Conservation (phyloP, 2,113 vertebrate genomes). For the Burhinus bistriatus region DNA sequence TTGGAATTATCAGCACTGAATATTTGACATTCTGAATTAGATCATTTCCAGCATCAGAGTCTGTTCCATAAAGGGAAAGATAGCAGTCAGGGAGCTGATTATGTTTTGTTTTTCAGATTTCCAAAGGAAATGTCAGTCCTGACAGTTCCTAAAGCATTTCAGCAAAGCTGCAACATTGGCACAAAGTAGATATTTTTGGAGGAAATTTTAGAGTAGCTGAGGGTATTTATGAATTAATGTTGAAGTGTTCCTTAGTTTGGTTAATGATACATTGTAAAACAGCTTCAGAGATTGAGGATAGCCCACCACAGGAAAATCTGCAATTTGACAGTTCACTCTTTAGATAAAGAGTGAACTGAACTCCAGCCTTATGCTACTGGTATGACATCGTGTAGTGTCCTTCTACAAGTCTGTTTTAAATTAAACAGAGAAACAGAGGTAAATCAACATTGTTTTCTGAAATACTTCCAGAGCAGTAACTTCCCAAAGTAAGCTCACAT, state of each 20-base stretch:
- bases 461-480: background rate
- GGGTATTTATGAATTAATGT: background rate
- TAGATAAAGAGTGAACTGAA: background rate
- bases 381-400: background rate
- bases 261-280: background rate
- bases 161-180: background rate
- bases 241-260: background rate
- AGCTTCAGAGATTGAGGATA: background rate
- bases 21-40: constrained; percentile 4
- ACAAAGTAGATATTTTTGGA: background rate
- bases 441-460: background rate
- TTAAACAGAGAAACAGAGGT: background rate
- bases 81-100: background rate
- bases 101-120: background rate
- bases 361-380: background rate
- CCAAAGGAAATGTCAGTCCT: background rate
- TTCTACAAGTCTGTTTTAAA: background rate
- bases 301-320: background rate
- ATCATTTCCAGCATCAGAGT: background rate
- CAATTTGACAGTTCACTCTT: background rate
- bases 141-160: background rate
- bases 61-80: background rate
- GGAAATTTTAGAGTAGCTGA: background rate
- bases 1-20: background rate
- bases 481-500: background rate